phyloP scores from a whole-genome alignment of 2,113 vertebrate species.

The Urocolius indicus region DNA sequence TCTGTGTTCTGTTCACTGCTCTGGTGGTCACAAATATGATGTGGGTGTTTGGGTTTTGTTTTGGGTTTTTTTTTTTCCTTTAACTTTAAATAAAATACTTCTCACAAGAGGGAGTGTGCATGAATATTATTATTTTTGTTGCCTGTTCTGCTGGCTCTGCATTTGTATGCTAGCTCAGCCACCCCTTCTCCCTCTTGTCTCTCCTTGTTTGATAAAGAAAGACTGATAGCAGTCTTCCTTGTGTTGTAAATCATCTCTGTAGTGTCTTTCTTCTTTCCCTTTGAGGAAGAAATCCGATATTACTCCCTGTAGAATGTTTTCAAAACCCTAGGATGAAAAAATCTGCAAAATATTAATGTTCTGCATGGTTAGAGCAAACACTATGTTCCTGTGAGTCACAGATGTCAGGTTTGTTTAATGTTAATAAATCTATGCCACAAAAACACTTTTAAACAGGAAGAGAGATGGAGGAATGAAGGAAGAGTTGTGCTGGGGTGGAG shows the following conservation, averaged over 20 bases:
- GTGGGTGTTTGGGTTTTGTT: neutral
- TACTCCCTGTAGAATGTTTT: conserved; percentile 8
- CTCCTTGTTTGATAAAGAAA: neutral
- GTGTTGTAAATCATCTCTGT: neutral
- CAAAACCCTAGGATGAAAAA: neutral
- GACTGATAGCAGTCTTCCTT: neutral
- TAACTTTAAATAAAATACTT: neutral
- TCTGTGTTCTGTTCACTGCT: conserved; percentile 46
- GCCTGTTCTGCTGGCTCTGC: neutral
- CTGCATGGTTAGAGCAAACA: conserved; percentile 30
- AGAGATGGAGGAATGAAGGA: neutral
- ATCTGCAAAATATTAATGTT: conserved; percentile 7
- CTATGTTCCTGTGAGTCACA: conserved; percentile 45
- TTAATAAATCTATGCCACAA: conserved; percentile 21
- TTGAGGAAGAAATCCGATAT: neutral
- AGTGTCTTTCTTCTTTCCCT: neutral
- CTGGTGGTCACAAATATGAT: conserved; percentile 15
- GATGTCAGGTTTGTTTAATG: conserved; percentile 60
- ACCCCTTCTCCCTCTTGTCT: neutral
- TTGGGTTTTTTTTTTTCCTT: neutral
- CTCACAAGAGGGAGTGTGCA: neutral
- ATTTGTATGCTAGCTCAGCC: neutral
- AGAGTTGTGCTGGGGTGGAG: neutral
- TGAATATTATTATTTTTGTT: neutral
- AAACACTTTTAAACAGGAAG: conserved; percentile 44